These are phyloP conservation scores for Pampus argenteus DNA, from an alignment of 2,797 vertebrate genomes.

Conservation along the genomic window DNA sequence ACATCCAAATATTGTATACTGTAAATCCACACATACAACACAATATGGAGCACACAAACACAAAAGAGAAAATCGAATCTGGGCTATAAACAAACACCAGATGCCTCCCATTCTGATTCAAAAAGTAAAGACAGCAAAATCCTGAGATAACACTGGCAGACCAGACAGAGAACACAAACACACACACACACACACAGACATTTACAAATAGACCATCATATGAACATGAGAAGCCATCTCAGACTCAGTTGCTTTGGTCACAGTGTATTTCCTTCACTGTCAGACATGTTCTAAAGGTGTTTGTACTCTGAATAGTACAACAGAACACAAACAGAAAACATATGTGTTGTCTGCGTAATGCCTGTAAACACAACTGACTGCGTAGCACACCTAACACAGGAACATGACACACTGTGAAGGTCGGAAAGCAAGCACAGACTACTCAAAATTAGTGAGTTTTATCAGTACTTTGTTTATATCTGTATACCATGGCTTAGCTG, in stretches of 20 bases:
- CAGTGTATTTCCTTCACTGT: conserved; percentile 34
- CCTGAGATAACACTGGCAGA: conserved; percentile 39
- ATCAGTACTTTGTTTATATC: conserved; percentile 21
- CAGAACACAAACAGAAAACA: not conserved
- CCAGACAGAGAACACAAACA: conserved; percentile 23
- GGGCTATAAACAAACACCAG: conserved; percentile 59
- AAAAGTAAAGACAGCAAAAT: conserved; percentile 31
- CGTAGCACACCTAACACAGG: conserved; percentile 34
- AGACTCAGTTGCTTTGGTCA: conserved; percentile 15
- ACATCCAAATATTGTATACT: not conserved
- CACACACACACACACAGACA: not conserved
- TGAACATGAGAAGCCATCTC: conserved; percentile 34
- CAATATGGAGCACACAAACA: conserved; percentile 14
- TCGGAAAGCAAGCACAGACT: conserved; percentile 27
- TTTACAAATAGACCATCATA: not conserved
- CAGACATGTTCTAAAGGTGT: conserved; percentile 39
- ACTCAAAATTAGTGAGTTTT: conserved; percentile 15
- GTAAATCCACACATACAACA: not conserved
- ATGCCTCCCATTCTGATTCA: conserved; percentile 44
- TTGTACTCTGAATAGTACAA: conserved; percentile 41
- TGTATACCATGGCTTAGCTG: not conserved
- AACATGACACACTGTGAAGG: conserved; percentile 26
- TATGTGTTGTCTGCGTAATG: conserved; percentile 10
- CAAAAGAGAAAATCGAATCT: conserved; percentile 22
- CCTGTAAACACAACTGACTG: conserved; percentile 24